Evolutionary conservation across 2,888 invertebrate species (phyloP), one percentile per base, ranked within the genome.

Genomic region (Eupithecia inturbata): DNA sequence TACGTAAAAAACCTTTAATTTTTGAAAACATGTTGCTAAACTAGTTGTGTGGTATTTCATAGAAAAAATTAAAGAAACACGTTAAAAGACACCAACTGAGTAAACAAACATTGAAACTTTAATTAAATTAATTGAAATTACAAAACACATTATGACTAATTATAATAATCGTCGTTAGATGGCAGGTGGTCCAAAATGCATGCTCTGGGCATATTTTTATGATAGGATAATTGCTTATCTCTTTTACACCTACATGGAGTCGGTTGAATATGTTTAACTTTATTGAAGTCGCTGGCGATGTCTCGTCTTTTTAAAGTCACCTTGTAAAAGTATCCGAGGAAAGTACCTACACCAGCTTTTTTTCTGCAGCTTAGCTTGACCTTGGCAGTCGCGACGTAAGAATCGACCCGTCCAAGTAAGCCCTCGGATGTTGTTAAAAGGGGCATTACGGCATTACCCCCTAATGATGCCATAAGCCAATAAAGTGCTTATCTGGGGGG

Each of bases 181-280:
- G 28, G 69, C 68, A 60, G 74, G 74, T 67, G 74, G 71, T 74
- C 74, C 33, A n/a, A 26, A 28, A 64, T 33, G 41, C 26, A 68
- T 57, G 64, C 26, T 68, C 33, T 36, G 12, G 49, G 49, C 67
- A 28, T n/a, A 67, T 22, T 67, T 70, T 53, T 69, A 72, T 39
- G 39, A 62, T 64, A 63, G 53, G 62, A 64, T 22, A 45, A 33
- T n/a, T 7, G 10, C 39, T 16, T 26, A 41, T 16, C 5, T 28
- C 12, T 14, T 31, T 39, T 26, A 62, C 63, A 64, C 45, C 57
- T 62, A 73, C 73, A 26, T 19, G 12, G 19, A 53, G 12, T 22
- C 22, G 53, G 0, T 53, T 53, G 22, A 10, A 53, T n/a, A 22
- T 22, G 6, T n/a, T 49, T 49, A 9, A 49, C n/a, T 49, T 49